Evolutionary conservation across 2,797 vertebrate genomes (phyloP).

Genomic region (Neosilurus hyrtlii): DNA sequence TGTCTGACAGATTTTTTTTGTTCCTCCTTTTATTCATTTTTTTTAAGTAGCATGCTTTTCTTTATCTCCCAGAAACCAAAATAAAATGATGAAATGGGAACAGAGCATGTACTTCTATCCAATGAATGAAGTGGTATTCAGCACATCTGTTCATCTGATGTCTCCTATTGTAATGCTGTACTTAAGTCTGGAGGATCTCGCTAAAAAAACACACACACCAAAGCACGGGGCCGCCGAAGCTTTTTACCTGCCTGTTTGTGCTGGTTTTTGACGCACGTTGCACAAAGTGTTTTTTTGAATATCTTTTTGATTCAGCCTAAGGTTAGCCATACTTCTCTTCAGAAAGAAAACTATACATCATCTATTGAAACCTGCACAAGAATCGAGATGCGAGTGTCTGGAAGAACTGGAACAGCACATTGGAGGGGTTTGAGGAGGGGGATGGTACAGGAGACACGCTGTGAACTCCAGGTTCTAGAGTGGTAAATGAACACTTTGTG

Average conservation of each 20-base stretch:
- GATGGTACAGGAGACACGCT: no score
- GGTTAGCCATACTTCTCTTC: neutral
- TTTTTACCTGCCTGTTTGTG: neutral
- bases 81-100: conserved; percentile 30
- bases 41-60: neutral
- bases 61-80: conserved; percentile 15
- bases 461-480: neutral
- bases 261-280: neutral
- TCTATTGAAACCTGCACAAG: neutral
- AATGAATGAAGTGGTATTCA: conserved; percentile 22
- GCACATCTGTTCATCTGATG: neutral
- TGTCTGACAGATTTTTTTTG: neutral
- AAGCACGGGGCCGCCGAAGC: neutral
- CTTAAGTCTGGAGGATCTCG: conserved; percentile 1
- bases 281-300: neutral
- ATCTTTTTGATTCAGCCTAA: neutral
- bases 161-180: conserved; percentile 8
- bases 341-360: neutral
- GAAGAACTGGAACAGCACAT: neutral
- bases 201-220: neutral
- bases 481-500: no score
- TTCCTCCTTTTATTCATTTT: neutral
- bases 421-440: neutral
- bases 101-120: conserved; percentile 3
- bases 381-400: neutral